Evolutionary conservation across 2,113 vertebrate species (phyloP), one percentile per base, ranked within the genome.

Genomic region (Aptenodytes patagonicus): DNA sequence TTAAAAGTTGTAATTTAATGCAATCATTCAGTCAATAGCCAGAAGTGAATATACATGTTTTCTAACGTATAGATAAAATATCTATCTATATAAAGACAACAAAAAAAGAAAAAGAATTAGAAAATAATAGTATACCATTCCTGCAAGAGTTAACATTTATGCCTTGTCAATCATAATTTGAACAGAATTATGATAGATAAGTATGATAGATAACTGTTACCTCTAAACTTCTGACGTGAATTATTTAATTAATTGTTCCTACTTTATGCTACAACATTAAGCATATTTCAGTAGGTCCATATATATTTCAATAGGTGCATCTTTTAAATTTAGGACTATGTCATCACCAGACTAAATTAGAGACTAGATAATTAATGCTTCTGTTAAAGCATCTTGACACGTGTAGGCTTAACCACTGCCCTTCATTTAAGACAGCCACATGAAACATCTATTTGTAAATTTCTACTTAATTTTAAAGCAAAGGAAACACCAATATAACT

Each of bases 241-340:
- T 84, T 87, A 92, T 90, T 96, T 92, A 95, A 83, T 94, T 93
- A 95, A 89, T 73, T 83, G 49, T 85, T 90, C 38, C n/a, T 6
- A 66, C 68, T 92, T 93, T 77, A 87, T 71, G 26, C 14, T 71
- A 70, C 31, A 86, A 87, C 34, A 75, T 20, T 72, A 66, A 87
- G 40, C 28, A 44, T 81, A 79, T 60, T 82, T 66, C 61, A 87
- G 69, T 52, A 82, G 61, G 12, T 34, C 47, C 29, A 93, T 95
- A 60, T 38, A 78, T 95, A 95, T 96, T 95, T 96, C 61, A 94
- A 40, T 76, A 95, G 32, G 13, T 79, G 42, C 51, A 71, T 60
- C 60, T 75, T 95, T 92, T 93, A 92, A 78, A 96, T 90, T 83
- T 90, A 78, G 47, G 69, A 4, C 79, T 95, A 58, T 64, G 54